Evolutionary conservation across 2,113 vertebrate genomes (phyloP).

Genomic region (Aptenodytes forsteri): DNA sequence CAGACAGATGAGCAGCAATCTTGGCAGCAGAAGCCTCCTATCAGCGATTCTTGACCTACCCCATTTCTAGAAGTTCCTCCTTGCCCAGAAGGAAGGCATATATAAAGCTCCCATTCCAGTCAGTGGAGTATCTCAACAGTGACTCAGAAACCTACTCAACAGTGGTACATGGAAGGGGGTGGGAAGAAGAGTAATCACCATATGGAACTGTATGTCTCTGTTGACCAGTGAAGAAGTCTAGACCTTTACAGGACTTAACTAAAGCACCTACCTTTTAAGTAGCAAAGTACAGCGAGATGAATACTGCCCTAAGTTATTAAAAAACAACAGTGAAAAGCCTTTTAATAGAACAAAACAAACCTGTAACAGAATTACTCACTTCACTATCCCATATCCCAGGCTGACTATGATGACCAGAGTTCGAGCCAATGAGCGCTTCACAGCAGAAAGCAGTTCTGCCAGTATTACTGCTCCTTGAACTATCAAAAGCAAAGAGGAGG

Average conservation of each 20-base stretch:
- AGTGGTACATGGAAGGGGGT: not conserved
- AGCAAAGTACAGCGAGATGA: not conserved
- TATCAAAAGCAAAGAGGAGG: constrained; percentile 45
- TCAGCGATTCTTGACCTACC: not conserved
- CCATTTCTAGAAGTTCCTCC: not conserved
- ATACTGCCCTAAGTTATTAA: not conserved
- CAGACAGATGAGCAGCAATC: not conserved
- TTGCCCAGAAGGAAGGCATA: not conserved
- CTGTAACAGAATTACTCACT: constrained; percentile 75
- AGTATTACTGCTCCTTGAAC: constrained; percentile 90
- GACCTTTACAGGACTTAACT: not conserved
- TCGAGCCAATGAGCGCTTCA: constrained; percentile 91
- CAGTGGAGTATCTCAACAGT: not conserved
- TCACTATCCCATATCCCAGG: constrained; percentile 94
- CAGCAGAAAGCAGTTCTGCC: constrained; percentile 91
- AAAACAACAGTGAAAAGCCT: not conserved
- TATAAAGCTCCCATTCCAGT: not conserved
- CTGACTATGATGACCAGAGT: constrained; percentile 95
- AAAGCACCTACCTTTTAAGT: not conserved
- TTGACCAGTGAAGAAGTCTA: not conserved
- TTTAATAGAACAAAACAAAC: not conserved
- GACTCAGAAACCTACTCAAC: not conserved
- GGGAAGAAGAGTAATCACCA: not conserved
- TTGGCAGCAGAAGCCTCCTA: not conserved
- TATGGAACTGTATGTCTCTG: not conserved